Base-by-base conservation (phyloP, 2,113 vertebrate species). In the Monopterus albus region DNA sequence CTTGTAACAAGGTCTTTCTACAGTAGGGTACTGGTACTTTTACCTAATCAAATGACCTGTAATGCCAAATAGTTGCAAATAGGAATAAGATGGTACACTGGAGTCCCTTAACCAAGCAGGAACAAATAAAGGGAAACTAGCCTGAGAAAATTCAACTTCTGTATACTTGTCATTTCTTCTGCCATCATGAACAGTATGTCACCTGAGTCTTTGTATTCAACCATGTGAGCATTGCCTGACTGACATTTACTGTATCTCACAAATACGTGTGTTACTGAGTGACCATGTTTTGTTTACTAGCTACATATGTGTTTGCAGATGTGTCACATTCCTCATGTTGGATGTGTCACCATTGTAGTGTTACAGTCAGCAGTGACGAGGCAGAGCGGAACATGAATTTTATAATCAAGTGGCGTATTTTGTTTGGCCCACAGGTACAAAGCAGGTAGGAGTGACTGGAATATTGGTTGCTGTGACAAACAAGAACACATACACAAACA, bases 251-350 rank as follows among this genome's bases (percentile, higher is more conserved):
- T 8, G 1, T 11, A 13, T 39, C n/a, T 43, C 17, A 28, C 8
- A 17, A 25, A 14, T 6, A 17, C 7, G 5, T 6, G 13, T 45
- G 47, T 61, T 53, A 15, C 29, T 46, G 23, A 7, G 38, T 23
- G 38, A 67, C 39, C 1, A 7, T 18, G 17, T 12, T 59, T 21
- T 75, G 46, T 66, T 59, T 45, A 45, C 8, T 38, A 42, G 17
- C 35, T 35, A 42, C 43, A 57, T 3, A 3, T n/a, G 17, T 6
- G 10, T 2, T 11, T 7, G 39, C n/a, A 12, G 31, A 29, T 23
- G 18, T n/a, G n/a, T n/a, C n/a, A n/a, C n/a, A n/a, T n/a, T n/a
- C n/a, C n/a, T n/a, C n/a, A n/a, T n/a, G n/a, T n/a, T n/a, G 11
- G 2, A 8, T 18, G 25, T 14, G 55, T 50, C 45, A 31, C 14